Evolutionary conservation across 2,888 invertebrate genomes (phyloP), one percentile per base, ranked within the genome.

Genomic region (Drosophila histrio): DNA sequence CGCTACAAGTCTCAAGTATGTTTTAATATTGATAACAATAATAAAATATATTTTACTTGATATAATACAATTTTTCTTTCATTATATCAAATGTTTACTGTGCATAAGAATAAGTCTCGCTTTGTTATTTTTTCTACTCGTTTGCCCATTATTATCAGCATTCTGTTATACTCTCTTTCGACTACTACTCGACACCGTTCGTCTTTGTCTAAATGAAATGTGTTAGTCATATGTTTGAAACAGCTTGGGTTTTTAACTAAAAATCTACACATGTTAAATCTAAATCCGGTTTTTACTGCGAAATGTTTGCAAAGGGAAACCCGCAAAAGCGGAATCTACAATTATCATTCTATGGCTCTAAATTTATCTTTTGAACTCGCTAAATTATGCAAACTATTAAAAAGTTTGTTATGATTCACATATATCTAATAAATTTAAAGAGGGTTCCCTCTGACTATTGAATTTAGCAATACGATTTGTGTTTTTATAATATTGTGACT

Each of bases 191-290:
- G 19, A n/a, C 39, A 13, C 7, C 19, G 21, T 17, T 8, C 26
- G 26, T 28, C 15, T 13, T 13, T 17, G 17, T 32, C 34, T 30
- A 30, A 46, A 17, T 30, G 8, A n/a, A 46, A 66, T 41, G 39
- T 57, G 44, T 68, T 50, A 61, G 52, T 68, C 69, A 68, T 68
- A 56, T 43, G 60, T 50, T 68, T 56, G 44, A 28, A 22, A 22
- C 32, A 4, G 26, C 30, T 58, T 30, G 52, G 43, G 52, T 47
- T 69, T 65, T 61, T 68, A 34, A 34, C 56, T 56, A 49, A 36
- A 32, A 66, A 15, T 49, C 15, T 15, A 34, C 41, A 43, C 11
- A 21, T 13, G 19, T 19, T 28, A 3, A 30, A 38, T 26, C 9
- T 46, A 9, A 17, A 56, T 17, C 65, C 56, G 50, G 65, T 57